Evolutionary conservation across 2,797 vertebrate genomes (phyloP).

Genomic region (Amazona ochrocephala): DNA sequence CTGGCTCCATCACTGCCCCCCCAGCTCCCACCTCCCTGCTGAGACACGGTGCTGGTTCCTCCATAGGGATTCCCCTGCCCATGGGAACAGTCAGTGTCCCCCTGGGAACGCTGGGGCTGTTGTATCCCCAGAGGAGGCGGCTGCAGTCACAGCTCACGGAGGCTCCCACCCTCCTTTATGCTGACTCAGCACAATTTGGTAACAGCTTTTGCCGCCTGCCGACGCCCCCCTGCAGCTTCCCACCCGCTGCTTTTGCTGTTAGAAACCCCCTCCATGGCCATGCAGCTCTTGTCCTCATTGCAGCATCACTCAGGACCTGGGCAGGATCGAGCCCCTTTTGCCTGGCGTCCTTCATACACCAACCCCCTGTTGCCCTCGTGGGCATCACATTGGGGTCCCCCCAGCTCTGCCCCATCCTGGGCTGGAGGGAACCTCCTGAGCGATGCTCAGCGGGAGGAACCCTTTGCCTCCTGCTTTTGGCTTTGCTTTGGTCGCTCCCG

Average conservation of each 20-base stretch:
- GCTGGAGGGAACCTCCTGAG: neutral
- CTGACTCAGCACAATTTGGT: neutral
- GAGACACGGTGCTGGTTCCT: fast-evolving
- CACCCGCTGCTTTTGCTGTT: neutral
- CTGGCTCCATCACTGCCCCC: fast-evolving
- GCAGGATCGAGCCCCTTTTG: neutral
- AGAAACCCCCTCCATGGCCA: neutral
- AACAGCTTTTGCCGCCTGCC: neutral
- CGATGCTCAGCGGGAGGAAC: neutral
- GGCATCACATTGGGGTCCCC: fast-evolving
- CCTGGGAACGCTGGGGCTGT: neutral
- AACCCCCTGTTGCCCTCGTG: fast-evolving
- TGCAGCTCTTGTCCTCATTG: neutral
- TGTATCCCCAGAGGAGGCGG: fast-evolving
- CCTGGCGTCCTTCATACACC: neutral
- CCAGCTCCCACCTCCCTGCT: fast-evolving
- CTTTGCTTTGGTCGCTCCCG: neutral
- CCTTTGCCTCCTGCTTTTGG: neutral
- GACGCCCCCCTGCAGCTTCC: neutral
- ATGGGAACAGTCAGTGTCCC: fast-evolving
- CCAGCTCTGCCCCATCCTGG: neutral
- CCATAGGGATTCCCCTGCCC: neutral
- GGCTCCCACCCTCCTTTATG: neutral
- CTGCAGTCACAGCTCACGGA: fast-evolving
- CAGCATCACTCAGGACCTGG: fast-evolving